Percentiles rank a stretch among this genome's conserved stretches.
Evolutionary conservation across 2,888 invertebrate species (phyloP).

Genomic region (Melanostoma scalare): DNA sequence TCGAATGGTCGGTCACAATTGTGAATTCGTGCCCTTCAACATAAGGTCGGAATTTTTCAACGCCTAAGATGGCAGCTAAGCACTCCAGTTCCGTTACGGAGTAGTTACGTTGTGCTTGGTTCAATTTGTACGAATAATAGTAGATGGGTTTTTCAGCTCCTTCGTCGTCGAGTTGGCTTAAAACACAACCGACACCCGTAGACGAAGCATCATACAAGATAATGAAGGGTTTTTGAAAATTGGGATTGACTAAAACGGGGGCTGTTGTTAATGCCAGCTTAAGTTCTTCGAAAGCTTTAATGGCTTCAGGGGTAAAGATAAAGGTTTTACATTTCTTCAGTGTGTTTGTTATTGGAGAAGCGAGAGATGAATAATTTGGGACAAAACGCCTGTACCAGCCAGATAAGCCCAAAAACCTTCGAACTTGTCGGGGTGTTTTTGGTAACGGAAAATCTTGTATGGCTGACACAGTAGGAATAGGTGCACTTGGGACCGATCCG

Average conservation of each 20-base stretch:
- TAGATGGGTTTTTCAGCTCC: conserved; percentile 20
- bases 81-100: conserved; percentile 34
- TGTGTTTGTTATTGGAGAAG: conserved; percentile 3
- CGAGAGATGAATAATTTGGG: conserved; percentile 3
- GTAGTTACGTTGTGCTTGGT: conserved; percentile 24
- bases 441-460: conserved; percentile 22
- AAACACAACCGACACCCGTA: conserved; percentile 25
- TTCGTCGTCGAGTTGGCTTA: conserved; percentile 16
- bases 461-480: no score
- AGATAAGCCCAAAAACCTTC: conserved; percentile 26
- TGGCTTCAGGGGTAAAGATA: conserved; percentile 6
- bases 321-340: conserved; percentile 6
- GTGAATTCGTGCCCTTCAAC: conserved; percentile 21
- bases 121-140: conserved; percentile 14
- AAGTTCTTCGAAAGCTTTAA: neutral
- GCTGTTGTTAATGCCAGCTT: neutral
- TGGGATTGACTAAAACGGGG: conserved; percentile 3
- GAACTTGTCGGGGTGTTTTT: conserved; percentile 4
- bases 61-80: neutral
- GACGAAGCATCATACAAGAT: conserved; percentile 3
- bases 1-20: conserved; percentile 24
- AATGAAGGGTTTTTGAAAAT: conserved; percentile 14
- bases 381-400: conserved; percentile 35
- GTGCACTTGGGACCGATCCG: no score
- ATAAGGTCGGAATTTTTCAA: conserved; percentile 31